These are phyloP conservation scores for Sitodiplosis mosellana DNA, from an alignment of 1,140 invertebrate genomes.

Conservation along the genomic window DNA sequence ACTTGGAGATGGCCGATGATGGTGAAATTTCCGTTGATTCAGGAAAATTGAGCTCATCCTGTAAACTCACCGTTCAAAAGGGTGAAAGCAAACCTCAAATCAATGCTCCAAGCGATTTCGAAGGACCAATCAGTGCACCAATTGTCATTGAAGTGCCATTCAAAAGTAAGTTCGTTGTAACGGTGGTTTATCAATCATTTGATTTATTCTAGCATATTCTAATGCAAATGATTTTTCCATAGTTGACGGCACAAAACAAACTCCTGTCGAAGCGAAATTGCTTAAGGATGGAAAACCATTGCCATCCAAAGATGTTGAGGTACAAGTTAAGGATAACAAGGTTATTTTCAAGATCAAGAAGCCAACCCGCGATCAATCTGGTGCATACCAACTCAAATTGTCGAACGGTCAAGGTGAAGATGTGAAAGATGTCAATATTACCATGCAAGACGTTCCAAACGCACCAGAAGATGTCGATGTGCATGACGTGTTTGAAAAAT, in stretches of 20 bases:
- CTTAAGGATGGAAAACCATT: conserved; percentile 75
- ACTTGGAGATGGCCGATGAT: conserved; percentile 56
- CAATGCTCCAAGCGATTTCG: conserved; percentile 60
- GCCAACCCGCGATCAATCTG: conserved; percentile 58
- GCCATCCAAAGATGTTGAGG: conserved; percentile 71
- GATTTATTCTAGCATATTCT: no score
- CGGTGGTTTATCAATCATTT: no score
- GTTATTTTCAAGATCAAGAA: conserved; percentile 81
- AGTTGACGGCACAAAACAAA: conserved; percentile 74
- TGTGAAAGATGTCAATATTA: conserved; percentile 61
- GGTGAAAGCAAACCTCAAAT: conserved; percentile 67
- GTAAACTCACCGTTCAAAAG: conserved; percentile 66
- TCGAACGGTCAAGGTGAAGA: conserved; percentile 77
- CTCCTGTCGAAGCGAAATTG: conserved; percentile 72
- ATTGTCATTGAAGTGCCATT: conserved; percentile 79
- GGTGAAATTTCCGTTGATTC: conserved; percentile 76
- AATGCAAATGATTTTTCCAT: conserved; percentile 15
- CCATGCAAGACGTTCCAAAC: conserved; percentile 80
- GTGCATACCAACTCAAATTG: conserved; percentile 71
- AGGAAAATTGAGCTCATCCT: conserved; percentile 56
- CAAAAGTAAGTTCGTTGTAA: conserved; percentile 62
- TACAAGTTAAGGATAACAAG: conserved; percentile 76
- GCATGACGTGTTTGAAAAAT: conserved; percentile 77
- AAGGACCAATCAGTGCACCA: conserved; percentile 59
- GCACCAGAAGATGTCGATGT: conserved; percentile 79